Evolutionary conservation across 2,113 vertebrate genomes (phyloP).

Genomic region (Callopanchax toddi): DNA sequence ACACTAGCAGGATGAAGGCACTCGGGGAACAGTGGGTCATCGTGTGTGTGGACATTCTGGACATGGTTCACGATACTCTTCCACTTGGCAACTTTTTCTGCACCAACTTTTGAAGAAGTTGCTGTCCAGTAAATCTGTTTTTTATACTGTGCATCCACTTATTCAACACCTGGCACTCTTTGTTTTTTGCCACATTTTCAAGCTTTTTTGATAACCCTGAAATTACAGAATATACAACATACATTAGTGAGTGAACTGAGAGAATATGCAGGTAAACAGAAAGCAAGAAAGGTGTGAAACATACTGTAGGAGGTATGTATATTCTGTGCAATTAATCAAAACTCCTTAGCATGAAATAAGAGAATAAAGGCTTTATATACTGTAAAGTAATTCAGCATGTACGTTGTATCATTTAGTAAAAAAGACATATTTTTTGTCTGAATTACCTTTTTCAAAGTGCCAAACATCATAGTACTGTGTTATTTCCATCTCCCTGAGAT

Average conservation of each 20-base stretch:
- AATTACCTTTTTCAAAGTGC: constrained; percentile 19
- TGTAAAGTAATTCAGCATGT: no score
- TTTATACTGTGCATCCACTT: constrained; percentile 6
- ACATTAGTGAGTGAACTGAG: no score
- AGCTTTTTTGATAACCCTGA: constrained; percentile 6
- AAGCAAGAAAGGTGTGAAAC: no score
- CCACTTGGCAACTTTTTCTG: constrained; percentile 19
- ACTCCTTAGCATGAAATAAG: no score
- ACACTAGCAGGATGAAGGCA: background rate
- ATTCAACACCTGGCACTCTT: background rate
- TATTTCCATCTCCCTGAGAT: constrained; percentile 5
- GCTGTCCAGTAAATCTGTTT: constrained; percentile 18
- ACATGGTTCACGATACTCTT: constrained; percentile 11
- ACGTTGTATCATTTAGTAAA: no score
- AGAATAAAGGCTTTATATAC: no score
- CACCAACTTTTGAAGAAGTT: background rate
- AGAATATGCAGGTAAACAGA: no score
- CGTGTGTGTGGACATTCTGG: constrained; percentile 5
- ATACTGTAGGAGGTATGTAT: no score
- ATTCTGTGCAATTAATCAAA: no score
- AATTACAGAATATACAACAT: no score
- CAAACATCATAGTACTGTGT: constrained; percentile 12
- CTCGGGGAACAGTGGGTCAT: constrained; percentile 2
- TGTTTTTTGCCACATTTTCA: constrained; percentile 3
- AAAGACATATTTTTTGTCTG: no score